Conservation (phyloP, 2,888 invertebrate genomes). For the Catocala fraxini region DNA sequence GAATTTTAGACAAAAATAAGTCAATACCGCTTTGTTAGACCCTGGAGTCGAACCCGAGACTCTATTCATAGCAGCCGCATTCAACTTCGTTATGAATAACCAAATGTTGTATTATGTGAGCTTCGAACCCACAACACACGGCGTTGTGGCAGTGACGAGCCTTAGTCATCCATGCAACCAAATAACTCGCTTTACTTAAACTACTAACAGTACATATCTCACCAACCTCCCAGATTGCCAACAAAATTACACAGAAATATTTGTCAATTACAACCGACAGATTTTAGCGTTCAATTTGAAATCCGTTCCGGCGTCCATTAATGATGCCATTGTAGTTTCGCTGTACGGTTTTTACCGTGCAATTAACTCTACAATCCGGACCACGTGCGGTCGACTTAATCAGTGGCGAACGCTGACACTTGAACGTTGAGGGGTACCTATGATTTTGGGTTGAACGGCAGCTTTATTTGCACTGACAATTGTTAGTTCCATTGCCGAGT, state of each 20-base stretch:
- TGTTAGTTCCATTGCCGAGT: conserved; percentile 31
- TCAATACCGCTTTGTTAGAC: no score
- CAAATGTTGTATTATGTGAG: no score
- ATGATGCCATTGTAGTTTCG: conserved; percentile 70
- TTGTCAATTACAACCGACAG: conserved; percentile 64
- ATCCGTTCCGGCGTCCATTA: conserved; percentile 61
- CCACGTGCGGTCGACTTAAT: conserved; percentile 67
- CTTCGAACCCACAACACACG: no score
- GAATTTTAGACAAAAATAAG: no score
- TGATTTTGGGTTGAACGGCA: conserved; percentile 36
- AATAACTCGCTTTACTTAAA: no score
- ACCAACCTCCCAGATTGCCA: background rate
- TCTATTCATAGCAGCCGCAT: no score
- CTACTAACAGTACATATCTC: background rate
- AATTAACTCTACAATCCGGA: conserved; percentile 70
- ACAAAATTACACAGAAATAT: conserved; percentile 22
- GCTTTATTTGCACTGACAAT: conserved; percentile 35
- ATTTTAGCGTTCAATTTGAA: conserved; percentile 66
- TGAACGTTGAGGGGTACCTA: conserved; percentile 45
- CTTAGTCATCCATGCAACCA: no score
- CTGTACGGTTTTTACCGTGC: conserved; percentile 68
- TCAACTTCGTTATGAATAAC: no score
- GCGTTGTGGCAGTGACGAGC: no score
- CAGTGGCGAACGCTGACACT: conserved; percentile 58
- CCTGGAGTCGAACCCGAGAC: no score